Conservation (phyloP, 1,140 invertebrate species). For the Nephila pilipes region DNA sequence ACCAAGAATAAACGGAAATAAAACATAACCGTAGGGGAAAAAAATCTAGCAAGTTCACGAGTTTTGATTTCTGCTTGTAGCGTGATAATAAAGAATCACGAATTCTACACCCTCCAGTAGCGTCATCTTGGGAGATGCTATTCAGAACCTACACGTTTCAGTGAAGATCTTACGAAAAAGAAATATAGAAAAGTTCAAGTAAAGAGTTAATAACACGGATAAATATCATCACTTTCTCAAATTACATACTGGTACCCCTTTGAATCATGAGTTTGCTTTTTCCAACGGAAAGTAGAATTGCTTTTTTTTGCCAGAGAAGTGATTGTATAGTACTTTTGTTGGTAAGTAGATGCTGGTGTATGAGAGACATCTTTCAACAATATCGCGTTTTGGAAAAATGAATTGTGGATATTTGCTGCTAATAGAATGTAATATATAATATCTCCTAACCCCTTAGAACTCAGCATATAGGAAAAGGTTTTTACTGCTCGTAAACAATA, state of each 20-base stretch:
- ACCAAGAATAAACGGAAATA: not conserved
- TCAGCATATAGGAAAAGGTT: too few relatives aligned
- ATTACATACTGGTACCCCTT: slow-evolving; percentile 23
- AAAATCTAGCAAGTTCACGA: not conserved
- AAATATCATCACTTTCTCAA: slow-evolving; percentile 38
- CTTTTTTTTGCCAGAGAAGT: not conserved
- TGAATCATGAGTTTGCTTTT: not conserved
- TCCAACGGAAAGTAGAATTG: not conserved
- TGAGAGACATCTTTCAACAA: not conserved
- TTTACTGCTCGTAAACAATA: too few relatives aligned
- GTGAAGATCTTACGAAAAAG: not conserved
- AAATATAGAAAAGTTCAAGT: slow-evolving; percentile 1
- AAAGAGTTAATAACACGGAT: not conserved
- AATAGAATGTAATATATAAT: too few relatives aligned
- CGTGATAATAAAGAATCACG: slow-evolving; percentile 35
- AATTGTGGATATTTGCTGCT: not conserved
- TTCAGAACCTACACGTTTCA: not conserved
- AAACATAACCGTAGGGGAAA: not conserved
- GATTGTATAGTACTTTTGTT: not conserved
- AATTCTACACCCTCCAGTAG: not conserved
- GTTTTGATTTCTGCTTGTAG: not conserved
- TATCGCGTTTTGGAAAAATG: not conserved
- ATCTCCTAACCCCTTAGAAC: too few relatives aligned
- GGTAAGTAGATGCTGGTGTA: not conserved
- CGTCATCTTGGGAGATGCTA: not conserved